Conservation (phyloP, 2,888 invertebrate species). For the Drosophila falleni region DNA sequence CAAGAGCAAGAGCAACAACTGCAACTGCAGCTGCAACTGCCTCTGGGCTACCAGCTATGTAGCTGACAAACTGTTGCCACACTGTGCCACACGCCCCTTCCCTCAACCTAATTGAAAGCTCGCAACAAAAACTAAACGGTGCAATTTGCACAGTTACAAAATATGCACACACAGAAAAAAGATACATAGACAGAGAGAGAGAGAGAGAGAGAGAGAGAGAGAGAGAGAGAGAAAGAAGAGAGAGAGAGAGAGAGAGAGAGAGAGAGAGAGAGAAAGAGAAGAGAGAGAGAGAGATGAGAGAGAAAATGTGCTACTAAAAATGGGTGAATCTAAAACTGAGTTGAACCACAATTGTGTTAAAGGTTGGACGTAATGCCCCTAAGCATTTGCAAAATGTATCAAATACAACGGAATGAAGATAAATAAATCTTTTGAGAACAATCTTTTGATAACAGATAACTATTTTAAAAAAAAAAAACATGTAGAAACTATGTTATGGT, state of each 20-base stretch:
- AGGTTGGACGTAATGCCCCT: constrained; percentile 25
- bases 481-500: too few species aligned
- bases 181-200: neutral
- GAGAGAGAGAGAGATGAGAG: constrained; percentile 10
- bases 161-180: constrained; percentile 25
- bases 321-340: constrained; percentile 2
- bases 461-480: too few species aligned
- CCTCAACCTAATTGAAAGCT: constrained; percentile 68
- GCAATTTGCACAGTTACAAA: constrained; percentile 49
- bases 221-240: constrained; percentile 5
- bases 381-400: neutral
- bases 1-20: constrained; percentile 11
- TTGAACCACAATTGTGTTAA: neutral
- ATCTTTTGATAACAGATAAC: too few species aligned
- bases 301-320: constrained; percentile 35
- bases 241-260: neutral
- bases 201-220: constrained; percentile 9
- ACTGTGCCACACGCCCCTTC: constrained; percentile 31
- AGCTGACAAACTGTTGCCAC: constrained; percentile 66
- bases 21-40: constrained; percentile 27
- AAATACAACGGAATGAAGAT: too few species aligned
- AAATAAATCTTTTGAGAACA: too few species aligned
- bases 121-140: constrained; percentile 52
- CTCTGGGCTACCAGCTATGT: constrained; percentile 20
- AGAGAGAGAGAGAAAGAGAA: too few species aligned